Base-by-base conservation (phyloP, 2,888 invertebrate genomes). In the Orchesella flavescens region DNA sequence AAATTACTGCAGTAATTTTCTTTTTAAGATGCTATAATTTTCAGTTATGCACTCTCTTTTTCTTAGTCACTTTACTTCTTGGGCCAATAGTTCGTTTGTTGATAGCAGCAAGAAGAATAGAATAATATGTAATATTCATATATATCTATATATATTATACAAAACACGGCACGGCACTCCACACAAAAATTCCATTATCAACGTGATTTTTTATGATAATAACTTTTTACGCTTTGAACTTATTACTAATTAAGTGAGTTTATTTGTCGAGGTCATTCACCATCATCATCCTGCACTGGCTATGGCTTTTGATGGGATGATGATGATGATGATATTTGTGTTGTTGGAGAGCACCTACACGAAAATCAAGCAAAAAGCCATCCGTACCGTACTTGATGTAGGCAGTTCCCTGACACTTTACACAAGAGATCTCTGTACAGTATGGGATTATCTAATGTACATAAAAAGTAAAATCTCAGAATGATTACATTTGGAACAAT, bases 211-310 rank as follows among this genome's bases (percentile, higher is more conserved):
- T 84, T 85, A 86, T 85, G 86, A 86, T 87, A 86, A 86, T 86
- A 84, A 86, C 85, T 87, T 87, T 86, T 87, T 86, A 87, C 87
- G 86, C 86, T 87, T 86, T 81, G 86, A 83, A 86, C 86, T 86
- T 86, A 84, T 80, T 83, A 85, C 86, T 87, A 87, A 87, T 87
- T 87, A 86, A 85, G 84, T 84, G 82, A 80, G 80, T 83, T 86
- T 87, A 84, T 79, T 81, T 83, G 65, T 75, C 21, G 80, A 81
- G 87, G 87, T 87, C 86, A 80, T 87, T 87, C 83, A 85, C 87
- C 87, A 80, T 46, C 77, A 55, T 44, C 77, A 55, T 44, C 46
- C 59, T 43, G 19, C 19, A 13, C 23, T 19, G 12, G n/a, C 24
- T 65, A 12, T 15, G 19, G 13, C n/a, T 4, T 15, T 24, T 13